Evolutionary conservation across 2,113 vertebrate genomes (phyloP), one percentile per base, ranked within the genome.

Genomic region (Cyprinodon variegatus): DNA sequence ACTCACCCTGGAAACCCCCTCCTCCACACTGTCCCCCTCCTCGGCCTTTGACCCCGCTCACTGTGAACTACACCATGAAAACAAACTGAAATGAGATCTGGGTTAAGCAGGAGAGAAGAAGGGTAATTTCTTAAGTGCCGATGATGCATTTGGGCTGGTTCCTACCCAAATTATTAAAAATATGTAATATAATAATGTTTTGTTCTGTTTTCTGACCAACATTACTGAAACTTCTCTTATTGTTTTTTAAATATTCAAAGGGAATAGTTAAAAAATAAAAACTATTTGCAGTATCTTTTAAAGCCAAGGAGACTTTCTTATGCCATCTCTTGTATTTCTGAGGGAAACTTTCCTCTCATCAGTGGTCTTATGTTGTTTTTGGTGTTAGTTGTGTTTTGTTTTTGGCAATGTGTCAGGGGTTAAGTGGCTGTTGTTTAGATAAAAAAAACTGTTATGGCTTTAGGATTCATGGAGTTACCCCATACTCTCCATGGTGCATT

Each of bases 61-160:
- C 60, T 39, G 61, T 4, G 61, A 73, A 13, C 38, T 45, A 37
- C 1, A 22, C 50, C 61, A 57, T 48, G 46, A 62, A 80, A 80
- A 84, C 77, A 84, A 84, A 84, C 45, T 59, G 69, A 77, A 80
- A 84, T n/a, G 11, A 72, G 82, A 81, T 57, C 63, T 22, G 60
- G 2, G n/a, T 63, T 68, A 29, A 68, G 22, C n/a, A 45, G 64
- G 64, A 65, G 64, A 45, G 1, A 13, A 66, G 64, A 29, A 29
- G 63, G 11, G 40, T 43, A 29, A 22, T 29, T 64, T 40, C 13
- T 17, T 20, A 57, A n/a, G 50, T 17, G 50, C 7, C n/a, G 2
- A 20, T 20, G 17, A 9, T n/a, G 50, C 15, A 29, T 29, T 29
- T n/a, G 50, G 5, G 37, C 61, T 41, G 14, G 2, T 64, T n/a